These are phyloP conservation scores for Nemopilema nomurai DNA, from an alignment of 30 jellyfish, hydroid and myxozoan species.

Conservation along the genomic window DNA sequence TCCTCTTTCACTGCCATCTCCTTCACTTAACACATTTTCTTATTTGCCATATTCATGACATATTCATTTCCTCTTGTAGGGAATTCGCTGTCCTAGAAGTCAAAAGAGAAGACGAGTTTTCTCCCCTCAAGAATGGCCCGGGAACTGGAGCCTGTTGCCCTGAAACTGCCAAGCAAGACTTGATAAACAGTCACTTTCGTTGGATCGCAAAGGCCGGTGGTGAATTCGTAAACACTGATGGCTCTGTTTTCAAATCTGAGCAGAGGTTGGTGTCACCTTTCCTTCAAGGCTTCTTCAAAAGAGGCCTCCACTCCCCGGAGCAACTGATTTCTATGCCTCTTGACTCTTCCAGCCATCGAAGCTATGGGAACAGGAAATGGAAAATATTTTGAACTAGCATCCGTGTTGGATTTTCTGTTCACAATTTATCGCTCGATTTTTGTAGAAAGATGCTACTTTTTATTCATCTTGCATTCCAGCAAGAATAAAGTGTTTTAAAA, in stretches of 20 bases:
- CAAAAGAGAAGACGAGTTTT: constrained; percentile 86
- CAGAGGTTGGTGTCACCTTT: not conserved
- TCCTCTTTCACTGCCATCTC: no score
- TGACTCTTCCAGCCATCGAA: no score
- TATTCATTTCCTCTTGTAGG: constrained; percentile 50
- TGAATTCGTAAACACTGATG: constrained; percentile 57
- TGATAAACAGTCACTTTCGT: constrained; percentile 52
- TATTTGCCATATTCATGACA: no score
- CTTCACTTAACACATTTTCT: no score
- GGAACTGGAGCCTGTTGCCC: constrained; percentile 78
- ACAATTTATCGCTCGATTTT: no score
- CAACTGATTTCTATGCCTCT: no score
- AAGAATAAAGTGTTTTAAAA: no score
- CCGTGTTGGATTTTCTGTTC: no score
- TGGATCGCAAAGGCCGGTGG: constrained; percentile 89
- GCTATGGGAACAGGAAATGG: no score
- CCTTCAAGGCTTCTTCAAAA: not conserved
- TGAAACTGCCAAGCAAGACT: constrained; percentile 78
- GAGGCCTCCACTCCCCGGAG: not conserved
- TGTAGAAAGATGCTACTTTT: no score
- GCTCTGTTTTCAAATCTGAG: constrained; percentile 4
- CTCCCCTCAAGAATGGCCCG: constrained; percentile 97
- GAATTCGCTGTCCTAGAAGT: constrained; percentile 93
- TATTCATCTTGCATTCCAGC: no score
- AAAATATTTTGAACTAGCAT: no score